These are phyloP conservation scores for Rhinella marina DNA, from an alignment of 2,797 vertebrate species.

Conservation along the genomic window DNA sequence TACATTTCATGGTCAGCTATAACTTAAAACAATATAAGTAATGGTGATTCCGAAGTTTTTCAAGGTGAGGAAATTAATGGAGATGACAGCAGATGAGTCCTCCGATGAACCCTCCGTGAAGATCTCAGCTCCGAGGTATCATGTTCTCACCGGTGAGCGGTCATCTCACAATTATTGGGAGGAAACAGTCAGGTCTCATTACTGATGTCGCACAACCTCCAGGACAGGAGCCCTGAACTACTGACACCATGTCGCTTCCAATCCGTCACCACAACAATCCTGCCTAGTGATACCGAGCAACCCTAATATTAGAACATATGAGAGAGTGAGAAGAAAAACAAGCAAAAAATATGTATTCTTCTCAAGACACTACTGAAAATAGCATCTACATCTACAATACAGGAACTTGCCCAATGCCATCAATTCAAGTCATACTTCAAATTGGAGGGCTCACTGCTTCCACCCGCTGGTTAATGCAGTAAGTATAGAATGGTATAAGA, in stretches of 20 bases:
- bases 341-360: not conserved
- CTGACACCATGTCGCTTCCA: constrained; percentile 9
- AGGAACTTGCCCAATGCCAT: not conserved
- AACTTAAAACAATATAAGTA: constrained; percentile 6
- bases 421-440: no score
- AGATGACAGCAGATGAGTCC: not conserved
- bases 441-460: no score
- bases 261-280: not conserved
- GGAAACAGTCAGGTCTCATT: constrained; percentile 26
- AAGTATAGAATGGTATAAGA: no score
- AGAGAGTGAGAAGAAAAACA: not conserved
- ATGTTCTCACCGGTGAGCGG: not conserved
- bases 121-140: constrained; percentile 7
- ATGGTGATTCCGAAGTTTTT: no score
- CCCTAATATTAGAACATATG: not conserved
- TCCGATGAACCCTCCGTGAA: not conserved
- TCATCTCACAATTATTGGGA: not conserved
- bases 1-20: not conserved
- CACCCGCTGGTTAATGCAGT: no score
- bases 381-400: not conserved
- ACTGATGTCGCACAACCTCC: constrained; percentile 4
- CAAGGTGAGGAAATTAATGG: not conserved
- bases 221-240: not conserved
- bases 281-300: not conserved
- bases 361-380: not conserved